Conservation (phyloP, 2,113 vertebrate genomes). For the Trachemys scripta region DNA sequence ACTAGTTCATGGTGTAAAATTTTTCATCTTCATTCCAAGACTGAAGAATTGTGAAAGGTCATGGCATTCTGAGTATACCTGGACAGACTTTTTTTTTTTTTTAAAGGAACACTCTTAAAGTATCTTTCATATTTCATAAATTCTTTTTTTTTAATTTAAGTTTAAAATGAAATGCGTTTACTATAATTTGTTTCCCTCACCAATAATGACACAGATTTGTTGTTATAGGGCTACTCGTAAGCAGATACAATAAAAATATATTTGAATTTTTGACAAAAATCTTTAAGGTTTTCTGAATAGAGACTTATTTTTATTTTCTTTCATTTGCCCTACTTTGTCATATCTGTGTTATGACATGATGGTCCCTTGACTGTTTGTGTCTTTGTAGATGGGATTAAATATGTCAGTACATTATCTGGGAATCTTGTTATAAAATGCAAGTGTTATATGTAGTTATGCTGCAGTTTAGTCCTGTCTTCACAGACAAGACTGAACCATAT, state of each 20-base stretch:
- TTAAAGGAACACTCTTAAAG: background rate
- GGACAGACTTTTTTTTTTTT: background rate
- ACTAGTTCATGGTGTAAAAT: background rate
- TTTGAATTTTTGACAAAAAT: background rate
- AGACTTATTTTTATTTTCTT: background rate
- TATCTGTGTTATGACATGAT: background rate
- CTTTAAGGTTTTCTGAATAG: background rate
- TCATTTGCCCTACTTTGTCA: background rate
- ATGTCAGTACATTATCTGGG: background rate
- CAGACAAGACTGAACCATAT: background rate
- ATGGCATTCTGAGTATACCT: background rate
- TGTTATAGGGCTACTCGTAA: background rate
- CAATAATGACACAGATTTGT: background rate
- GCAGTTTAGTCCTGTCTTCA: background rate
- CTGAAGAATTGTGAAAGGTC: background rate
- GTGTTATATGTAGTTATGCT: background rate
- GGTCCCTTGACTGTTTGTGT: background rate
- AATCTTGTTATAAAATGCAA: background rate
- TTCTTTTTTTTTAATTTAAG: background rate
- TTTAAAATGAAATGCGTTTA: background rate
- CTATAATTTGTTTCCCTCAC: background rate
- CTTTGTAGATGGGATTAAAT: background rate
- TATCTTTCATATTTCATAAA: background rate
- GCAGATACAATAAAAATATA: background rate
- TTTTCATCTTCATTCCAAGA: constrained; percentile 7